Conservation (phyloP, 2,888 invertebrate genomes). For the Abscondita cerata region DNA sequence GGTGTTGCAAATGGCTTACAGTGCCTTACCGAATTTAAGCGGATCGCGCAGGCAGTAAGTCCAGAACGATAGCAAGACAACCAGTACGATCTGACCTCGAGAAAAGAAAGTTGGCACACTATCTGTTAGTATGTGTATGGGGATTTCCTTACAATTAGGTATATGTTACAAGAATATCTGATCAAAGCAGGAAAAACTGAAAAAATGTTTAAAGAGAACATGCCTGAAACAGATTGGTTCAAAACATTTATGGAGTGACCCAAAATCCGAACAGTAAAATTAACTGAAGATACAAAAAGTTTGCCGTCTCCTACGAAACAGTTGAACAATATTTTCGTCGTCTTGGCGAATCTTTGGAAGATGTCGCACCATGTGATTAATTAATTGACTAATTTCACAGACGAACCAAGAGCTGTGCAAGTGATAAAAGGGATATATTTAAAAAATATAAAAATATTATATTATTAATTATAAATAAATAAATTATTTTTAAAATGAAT, state of each 20-base stretch:
- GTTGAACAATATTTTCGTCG: constrained; percentile 38
- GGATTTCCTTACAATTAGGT: constrained; percentile 4
- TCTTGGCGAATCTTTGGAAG: constrained; percentile 3
- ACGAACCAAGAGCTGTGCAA: constrained; percentile 43
- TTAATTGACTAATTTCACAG: constrained; percentile 47
- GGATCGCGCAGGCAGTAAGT: too few relatives aligned
- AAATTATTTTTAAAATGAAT: too few relatives aligned
- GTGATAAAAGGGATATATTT: constrained; percentile 23
- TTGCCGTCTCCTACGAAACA: constrained; percentile 14
- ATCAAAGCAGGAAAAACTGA: constrained; percentile 6
- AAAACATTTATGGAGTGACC: constrained; percentile 27
- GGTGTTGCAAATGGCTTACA: too few relatives aligned
- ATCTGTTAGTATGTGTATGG: constrained; percentile 3
- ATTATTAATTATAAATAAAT: too few relatives aligned
- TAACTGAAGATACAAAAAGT: constrained; percentile 20
- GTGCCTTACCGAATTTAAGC: too few relatives aligned
- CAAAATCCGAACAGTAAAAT: constrained; percentile 20
- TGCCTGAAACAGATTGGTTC: constrained; percentile 20
- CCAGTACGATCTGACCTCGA: background rate
- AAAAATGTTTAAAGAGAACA: constrained; percentile 6
- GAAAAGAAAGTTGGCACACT: background rate
- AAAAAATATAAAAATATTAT: too few relatives aligned
- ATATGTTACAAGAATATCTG: constrained; percentile 8
- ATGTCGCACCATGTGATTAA: constrained; percentile 32
- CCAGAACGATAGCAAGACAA: constrained; percentile 3